These are phyloP conservation scores for Pangasius krempfi DNA, from an alignment of 2,797 vertebrate species.

Conservation along the genomic window DNA sequence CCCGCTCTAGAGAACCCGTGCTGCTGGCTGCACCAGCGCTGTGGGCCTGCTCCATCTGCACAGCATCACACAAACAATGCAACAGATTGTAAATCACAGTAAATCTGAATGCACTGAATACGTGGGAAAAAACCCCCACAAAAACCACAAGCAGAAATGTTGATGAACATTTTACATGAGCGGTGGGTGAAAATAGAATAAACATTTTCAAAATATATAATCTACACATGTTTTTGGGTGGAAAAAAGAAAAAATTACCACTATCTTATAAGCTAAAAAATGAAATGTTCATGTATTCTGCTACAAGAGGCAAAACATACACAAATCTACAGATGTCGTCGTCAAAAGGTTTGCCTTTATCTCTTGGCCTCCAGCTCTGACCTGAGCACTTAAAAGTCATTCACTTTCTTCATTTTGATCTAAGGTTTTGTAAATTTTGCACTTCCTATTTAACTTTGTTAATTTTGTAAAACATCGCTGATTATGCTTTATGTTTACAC, in stretches of 20 bases:
- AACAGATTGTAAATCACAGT: neutral
- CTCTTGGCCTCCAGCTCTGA: neutral
- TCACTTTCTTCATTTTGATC: neutral
- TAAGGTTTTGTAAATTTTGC: neutral
- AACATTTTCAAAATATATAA: neutral
- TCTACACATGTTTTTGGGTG: neutral
- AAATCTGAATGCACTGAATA: neutral
- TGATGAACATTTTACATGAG: neutral
- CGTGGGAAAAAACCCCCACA: neutral
- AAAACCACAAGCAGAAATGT: neutral
- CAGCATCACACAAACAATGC: constrained; percentile 26
- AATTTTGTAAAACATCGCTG: too few species aligned
- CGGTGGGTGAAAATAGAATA: neutral
- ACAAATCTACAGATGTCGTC: neutral
- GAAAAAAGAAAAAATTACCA: neutral
- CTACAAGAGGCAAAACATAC: neutral
- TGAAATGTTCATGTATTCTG: neutral
- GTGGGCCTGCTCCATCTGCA: constrained; percentile 82
- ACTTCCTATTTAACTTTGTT: too few species aligned
- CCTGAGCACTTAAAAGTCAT: neutral
- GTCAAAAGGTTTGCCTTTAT: neutral
- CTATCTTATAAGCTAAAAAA: neutral
- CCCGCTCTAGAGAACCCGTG: constrained; percentile 72
- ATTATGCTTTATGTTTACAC: too few species aligned
- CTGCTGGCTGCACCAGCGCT: constrained; percentile 74